Conservation (phyloP, 2,113 vertebrate genomes). For the Ochotona curzoniae region DNA sequence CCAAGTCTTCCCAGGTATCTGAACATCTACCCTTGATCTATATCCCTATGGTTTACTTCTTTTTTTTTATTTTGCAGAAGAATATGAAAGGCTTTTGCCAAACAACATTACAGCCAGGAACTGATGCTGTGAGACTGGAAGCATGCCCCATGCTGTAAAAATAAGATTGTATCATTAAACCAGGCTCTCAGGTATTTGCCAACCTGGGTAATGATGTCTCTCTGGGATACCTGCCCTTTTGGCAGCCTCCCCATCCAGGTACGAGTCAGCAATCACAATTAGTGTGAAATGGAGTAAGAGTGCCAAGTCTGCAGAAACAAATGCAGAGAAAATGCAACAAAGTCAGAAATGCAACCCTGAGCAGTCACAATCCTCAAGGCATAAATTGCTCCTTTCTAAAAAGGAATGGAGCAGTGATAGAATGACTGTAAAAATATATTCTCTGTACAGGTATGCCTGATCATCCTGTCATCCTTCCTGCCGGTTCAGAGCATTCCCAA, state of each 20-base stretch:
- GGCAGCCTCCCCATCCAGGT: conserved; percentile 68
- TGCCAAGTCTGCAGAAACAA: conserved; percentile 61
- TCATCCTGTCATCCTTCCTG: not conserved
- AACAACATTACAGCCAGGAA: conserved; percentile 44
- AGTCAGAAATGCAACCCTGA: conserved; percentile 50
- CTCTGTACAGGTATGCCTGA: conserved; percentile 18
- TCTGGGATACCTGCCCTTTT: conserved; percentile 75
- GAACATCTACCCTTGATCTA: conserved; percentile 47
- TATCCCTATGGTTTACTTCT: conserved; percentile 14
- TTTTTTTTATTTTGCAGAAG: conserved; percentile 61
- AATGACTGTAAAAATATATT: conserved; percentile 40
- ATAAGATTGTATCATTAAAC: conserved; percentile 75
- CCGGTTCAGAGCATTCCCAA: not conserved
- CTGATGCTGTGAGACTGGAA: conserved; percentile 62
- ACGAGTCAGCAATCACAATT: conserved; percentile 74
- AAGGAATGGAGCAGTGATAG: conserved; percentile 44
- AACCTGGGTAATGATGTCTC: conserved; percentile 79
- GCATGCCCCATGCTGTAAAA: conserved; percentile 60
- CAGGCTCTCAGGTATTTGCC: conserved; percentile 74
- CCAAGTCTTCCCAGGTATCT: not conserved
- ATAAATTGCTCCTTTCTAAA: conserved; percentile 40
- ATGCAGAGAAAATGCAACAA: conserved; percentile 8
- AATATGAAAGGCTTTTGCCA: conserved; percentile 62
- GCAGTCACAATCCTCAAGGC: conserved; percentile 56
- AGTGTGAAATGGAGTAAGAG: conserved; percentile 48